phyloP scores from a whole-genome alignment of 2,888 invertebrate genomes.

The Automeris io region DNA sequence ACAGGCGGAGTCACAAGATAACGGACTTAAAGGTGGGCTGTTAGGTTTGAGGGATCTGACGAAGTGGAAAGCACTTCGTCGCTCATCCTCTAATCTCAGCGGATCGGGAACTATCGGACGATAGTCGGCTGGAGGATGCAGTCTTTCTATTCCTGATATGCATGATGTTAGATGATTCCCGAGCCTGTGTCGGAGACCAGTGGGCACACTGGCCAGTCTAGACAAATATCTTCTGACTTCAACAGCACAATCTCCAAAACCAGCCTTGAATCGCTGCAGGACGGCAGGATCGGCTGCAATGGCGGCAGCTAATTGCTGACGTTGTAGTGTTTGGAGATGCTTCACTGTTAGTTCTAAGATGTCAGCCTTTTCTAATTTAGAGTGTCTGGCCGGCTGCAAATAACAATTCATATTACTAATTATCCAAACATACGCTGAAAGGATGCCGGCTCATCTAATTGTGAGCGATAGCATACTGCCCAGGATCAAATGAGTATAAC shows the following conservation, averaged over 20 bases:
- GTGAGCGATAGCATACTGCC: too few relatives aligned
- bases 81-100: constrained; percentile 55
- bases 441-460: too few relatives aligned
- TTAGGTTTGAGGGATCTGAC: constrained; percentile 61
- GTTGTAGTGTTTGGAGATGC: constrained; percentile 91
- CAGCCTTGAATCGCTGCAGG: constrained; percentile 89
- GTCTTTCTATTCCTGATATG: constrained; percentile 73
- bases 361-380: constrained; percentile 97
- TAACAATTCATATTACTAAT: background rate
- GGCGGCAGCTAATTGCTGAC: constrained; percentile 89
- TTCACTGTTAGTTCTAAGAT: constrained; percentile 96
- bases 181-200: constrained; percentile 78
- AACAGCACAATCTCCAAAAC: constrained; percentile 92
- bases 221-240: constrained; percentile 86
- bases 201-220: constrained; percentile 79
- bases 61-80: constrained; percentile 65
- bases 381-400: constrained; percentile 92
- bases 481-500: too few relatives aligned
- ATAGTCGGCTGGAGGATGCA: constrained; percentile 44
- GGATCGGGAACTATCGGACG: constrained; percentile 79
- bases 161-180: constrained; percentile 81
- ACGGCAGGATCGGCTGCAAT: constrained; percentile 91
- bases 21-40: constrained; percentile 84
- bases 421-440: too few relatives aligned
- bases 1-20: constrained; percentile 82